Conservation (phyloP, 2,113 vertebrate genomes). For the Neotragus moschatus region DNA sequence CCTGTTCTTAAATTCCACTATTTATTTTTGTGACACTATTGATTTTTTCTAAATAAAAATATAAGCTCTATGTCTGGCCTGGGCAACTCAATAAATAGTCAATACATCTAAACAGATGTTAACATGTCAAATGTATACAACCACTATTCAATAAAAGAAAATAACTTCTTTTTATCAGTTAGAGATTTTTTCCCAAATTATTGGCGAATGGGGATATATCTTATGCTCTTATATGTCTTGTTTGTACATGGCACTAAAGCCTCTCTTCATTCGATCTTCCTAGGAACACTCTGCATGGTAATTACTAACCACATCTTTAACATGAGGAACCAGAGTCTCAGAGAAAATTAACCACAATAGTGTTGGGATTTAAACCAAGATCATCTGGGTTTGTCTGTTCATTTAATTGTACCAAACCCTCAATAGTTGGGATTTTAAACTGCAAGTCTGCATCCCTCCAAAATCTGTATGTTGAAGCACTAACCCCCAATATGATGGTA, state of each 20-base stretch:
- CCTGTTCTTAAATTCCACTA: background rate
- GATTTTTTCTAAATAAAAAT: background rate
- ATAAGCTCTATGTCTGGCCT: background rate
- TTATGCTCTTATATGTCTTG: background rate
- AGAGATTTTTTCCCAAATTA: background rate
- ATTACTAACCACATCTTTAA: slow-evolving; percentile 8
- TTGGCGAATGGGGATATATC: background rate
- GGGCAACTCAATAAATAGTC: background rate
- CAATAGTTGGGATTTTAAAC: background rate
- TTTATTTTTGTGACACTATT: background rate
- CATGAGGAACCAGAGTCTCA: background rate
- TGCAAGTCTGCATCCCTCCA: background rate
- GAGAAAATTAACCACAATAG: background rate
- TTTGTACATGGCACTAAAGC: background rate
- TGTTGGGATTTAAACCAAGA: slow-evolving; percentile 1
- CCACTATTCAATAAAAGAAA: background rate
- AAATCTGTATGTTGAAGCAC: background rate
- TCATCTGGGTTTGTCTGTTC: background rate
- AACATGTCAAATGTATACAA: background rate
- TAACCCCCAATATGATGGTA: background rate
- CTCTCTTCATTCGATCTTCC: background rate
- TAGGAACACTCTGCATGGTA: background rate
- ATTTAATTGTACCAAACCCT: background rate
- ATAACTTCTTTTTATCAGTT: background rate
- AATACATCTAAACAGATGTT: background rate